Base-by-base conservation (phyloP, 2,888 invertebrate species). In the Rhagophthalmus giganteus region DNA sequence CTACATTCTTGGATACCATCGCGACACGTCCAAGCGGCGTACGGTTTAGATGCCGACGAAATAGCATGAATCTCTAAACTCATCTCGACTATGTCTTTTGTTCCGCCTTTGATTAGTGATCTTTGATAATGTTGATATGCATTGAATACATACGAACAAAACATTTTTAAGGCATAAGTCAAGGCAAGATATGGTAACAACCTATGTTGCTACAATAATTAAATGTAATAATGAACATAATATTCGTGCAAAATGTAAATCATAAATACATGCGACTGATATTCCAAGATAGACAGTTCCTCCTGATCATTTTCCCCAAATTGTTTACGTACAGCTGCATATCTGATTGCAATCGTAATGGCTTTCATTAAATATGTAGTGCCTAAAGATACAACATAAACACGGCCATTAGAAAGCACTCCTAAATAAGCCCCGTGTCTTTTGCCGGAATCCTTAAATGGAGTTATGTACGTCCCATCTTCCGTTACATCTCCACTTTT, bases 1-100 rank as follows among this genome's bases (percentile, higher is more conserved):
- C 97, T 78, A 64, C 92, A 91, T 74, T 94, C 90, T 76, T 96
- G 95, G 57, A 96, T 88, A 11, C 85, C 90, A 76, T 94, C 91
- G 27, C 90, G 79, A 15, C 90, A 85, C 1, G 83, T 74, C 97
- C 96, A 98, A 0, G 91, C 85, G 60, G 87, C 83, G 10, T 92
- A 70, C 0, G 91, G 87, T 71, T 91, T 91, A 1, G 79, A 76
- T 1, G 86, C 85, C 0, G 86, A 88, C 0, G 89, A 89, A n/a
- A 90, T 67, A 11, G 86, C 90, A 71, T 91, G 91, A 28, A 90
- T 74, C 75, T 90, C 90, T 59, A 85, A 77, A 5, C 87, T 87
- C 13, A 2, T 24, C 2, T 25, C n/a, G n/a, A 11, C 16, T 1
- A 20, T 7, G 16, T 10, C 13, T 2, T 25, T 6, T 11, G 9